These are phyloP conservation scores for Athrips mouffetella DNA, from an alignment of 2,888 invertebrate species.

Conservation along the genomic window DNA sequence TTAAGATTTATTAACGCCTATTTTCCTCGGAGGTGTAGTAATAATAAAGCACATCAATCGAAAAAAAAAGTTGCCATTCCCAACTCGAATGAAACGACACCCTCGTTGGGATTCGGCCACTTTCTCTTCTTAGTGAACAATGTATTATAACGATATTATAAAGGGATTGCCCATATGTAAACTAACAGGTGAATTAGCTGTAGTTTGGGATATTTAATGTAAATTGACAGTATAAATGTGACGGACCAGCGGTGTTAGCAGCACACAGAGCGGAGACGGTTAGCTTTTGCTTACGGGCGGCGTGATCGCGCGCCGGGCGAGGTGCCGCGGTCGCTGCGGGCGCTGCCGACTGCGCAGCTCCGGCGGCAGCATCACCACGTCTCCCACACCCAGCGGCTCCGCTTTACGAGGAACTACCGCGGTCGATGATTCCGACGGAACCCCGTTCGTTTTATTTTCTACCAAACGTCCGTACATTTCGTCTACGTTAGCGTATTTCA, in stretches of 20 bases:
- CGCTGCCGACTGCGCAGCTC: slow-evolving; percentile 67
- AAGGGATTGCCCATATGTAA: not conserved
- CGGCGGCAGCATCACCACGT: slow-evolving; percentile 64
- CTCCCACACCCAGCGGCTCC: slow-evolving; percentile 60
- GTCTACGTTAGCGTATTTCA: slow-evolving; percentile 89
- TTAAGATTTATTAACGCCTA: too few species aligned
- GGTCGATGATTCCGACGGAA: slow-evolving; percentile 30
- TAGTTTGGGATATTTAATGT: not conserved
- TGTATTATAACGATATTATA: too few species aligned
- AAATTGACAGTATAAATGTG: slow-evolving; percentile 33
- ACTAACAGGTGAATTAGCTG: not conserved
- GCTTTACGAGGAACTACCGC: slow-evolving; percentile 23
- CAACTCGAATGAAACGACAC: too few species aligned
- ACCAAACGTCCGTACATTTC: slow-evolving; percentile 81
- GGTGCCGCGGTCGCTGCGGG: slow-evolving; percentile 65
- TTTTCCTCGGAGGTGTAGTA: too few species aligned
- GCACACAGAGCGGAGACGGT: slow-evolving; percentile 69
- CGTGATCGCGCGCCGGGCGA: slow-evolving; percentile 74
- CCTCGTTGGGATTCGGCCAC: too few species aligned
- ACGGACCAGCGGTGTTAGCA: slow-evolving; percentile 72
- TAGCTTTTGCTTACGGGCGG: slow-evolving; percentile 77
- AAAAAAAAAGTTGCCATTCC: too few species aligned
- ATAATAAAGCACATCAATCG: too few species aligned
- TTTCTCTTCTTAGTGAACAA: too few species aligned
- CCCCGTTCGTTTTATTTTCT: slow-evolving; percentile 50